A percentile compares a stretch with the other conserved stretches of the same genome.
Evolutionary conservation across 2,888 invertebrate species (phyloP).

Genomic region (Dolichopus griseipennis): DNA sequence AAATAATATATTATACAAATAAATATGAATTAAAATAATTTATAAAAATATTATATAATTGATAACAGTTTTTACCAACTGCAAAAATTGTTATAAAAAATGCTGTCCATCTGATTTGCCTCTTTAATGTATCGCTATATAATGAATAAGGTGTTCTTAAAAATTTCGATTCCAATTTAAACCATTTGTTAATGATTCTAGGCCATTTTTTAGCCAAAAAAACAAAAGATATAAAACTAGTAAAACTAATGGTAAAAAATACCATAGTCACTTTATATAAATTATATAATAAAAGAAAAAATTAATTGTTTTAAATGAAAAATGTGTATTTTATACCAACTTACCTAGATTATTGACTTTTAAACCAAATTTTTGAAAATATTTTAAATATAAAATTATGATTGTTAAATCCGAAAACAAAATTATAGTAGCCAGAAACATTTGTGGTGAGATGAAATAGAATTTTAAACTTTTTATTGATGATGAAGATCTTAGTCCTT

Average conservation of each 20-base stretch:
- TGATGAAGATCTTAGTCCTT: not conserved
- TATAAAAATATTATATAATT: no score
- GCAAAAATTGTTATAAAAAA: not conserved
- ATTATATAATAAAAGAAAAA: not conserved
- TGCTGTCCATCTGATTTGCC: not conserved
- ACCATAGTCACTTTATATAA: not conserved
- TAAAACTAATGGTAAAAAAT: not conserved
- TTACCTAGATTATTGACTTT: not conserved
- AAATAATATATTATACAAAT: not conserved
- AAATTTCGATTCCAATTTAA: not conserved
- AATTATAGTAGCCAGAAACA: not conserved
- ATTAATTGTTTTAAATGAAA: not conserved
- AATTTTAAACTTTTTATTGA: constrained; percentile 7
- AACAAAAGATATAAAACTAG: not conserved
- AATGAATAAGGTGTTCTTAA: not conserved
- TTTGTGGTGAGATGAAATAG: not conserved
- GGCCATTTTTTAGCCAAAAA: constrained; percentile 8
- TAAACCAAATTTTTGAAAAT: not conserved
- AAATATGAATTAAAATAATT: no score
- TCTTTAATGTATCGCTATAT: not conserved
- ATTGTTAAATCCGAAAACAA: not conserved
- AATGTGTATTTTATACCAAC: not conserved
- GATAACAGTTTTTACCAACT: not conserved
- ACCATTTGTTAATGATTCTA: not conserved
- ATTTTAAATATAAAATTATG: not conserved